Base-by-base conservation (phyloP, 1,140 invertebrate species). In the Piezodorus guildinii region DNA sequence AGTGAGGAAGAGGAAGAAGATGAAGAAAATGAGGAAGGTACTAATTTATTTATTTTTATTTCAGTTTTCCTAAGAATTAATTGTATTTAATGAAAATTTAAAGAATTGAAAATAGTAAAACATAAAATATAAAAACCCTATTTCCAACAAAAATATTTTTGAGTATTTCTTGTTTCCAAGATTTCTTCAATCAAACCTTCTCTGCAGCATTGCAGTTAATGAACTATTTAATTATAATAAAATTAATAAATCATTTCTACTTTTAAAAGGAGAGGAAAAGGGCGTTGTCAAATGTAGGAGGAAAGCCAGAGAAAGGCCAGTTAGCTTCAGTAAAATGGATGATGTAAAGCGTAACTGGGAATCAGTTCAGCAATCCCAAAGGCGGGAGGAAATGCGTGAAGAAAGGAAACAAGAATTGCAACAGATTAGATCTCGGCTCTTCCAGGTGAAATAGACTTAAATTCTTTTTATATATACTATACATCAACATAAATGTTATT, bases 371-470 rank as follows among this genome's bases (percentile, higher is more conserved):
- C 76, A 82, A 63, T 67, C 77, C 70, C 69, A 79, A 70, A 79
- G 83, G 62, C 78, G 83, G 64, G 85, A 87, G 64, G 85, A 88
- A 67, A 76, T 86, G 34, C 80, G 84, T 9, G 85, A 90, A 70
- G 86, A 90, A 68, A 77, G 87, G n/a, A 92, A 91, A 73, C 87
- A 92, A 71, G 91, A 94, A 75, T 85, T 92, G 66, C 85, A 88
- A 71, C 86, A 83, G 64, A 88, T 94, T 69, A 79, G 91, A 46
- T 90, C 86, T 69, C 78, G 86, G 62, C 76, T 92, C 10, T 91
- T 91, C 73, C 82, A 89, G 83, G 87, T 88, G 72, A 78, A 25
- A 14, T 19, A n/a, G n/a, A n/a, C n/a, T n/a, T n/a, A n/a, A n/a
- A n/a, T n/a, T n/a, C n/a, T n/a, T n/a, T n/a, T n/a, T n/a, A n/a